Evolutionary conservation across 2,113 vertebrate species (phyloP).

Genomic region (Tichodroma muraria): DNA sequence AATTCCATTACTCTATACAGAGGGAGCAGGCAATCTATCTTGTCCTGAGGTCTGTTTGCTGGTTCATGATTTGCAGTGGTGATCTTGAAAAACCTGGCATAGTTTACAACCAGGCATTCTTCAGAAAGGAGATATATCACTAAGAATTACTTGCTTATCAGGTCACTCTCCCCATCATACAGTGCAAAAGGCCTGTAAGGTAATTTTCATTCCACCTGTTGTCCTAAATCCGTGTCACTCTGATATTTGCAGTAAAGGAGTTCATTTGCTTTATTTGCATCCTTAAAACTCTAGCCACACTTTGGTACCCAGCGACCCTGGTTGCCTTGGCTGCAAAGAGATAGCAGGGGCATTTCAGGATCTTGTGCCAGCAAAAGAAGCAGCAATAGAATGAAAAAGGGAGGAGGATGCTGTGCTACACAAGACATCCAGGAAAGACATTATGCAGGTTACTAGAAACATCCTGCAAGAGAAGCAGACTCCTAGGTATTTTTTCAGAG

Average conservation of each 20-base stretch:
- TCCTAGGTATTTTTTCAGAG: background rate
- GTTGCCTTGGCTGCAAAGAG: conserved; percentile 2
- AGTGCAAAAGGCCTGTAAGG: background rate
- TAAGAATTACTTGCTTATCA: background rate
- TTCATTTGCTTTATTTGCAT: background rate
- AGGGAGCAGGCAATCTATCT: background rate
- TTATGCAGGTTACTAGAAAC: background rate
- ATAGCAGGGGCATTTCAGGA: background rate
- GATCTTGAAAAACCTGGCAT: background rate
- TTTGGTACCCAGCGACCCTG: background rate
- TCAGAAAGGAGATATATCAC: background rate
- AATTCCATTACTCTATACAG: background rate
- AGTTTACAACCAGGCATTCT: background rate
- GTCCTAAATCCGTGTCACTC: background rate
- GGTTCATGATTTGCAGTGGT: background rate
- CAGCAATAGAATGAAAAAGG: background rate
- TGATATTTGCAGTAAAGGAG: background rate
- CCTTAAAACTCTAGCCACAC: background rate
- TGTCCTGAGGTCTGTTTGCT: background rate
- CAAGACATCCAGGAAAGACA: background rate
- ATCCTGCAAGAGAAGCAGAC: background rate
- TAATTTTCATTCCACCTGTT: background rate
- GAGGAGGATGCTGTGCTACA: background rate
- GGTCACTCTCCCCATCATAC: background rate
- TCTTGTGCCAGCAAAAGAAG: background rate